Conservation (phyloP, 2,113 vertebrate genomes). For the Himantopus leucocephalus region DNA sequence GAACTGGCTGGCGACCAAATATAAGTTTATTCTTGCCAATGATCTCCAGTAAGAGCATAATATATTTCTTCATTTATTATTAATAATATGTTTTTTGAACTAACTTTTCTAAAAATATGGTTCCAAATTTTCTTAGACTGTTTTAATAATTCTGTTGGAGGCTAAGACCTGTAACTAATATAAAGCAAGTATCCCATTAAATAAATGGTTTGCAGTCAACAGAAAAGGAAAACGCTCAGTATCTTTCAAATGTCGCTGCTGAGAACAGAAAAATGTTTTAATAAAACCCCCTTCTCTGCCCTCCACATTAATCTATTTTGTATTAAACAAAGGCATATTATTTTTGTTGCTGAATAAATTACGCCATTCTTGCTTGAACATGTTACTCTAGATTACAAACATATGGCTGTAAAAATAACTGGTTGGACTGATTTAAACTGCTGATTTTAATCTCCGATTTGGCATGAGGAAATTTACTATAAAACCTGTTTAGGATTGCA, state of each 20-base stretch:
- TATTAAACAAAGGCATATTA: background rate
- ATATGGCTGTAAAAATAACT: slow-evolving; percentile 1
- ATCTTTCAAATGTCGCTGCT: background rate
- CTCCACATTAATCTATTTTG: background rate
- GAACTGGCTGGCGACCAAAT: background rate
- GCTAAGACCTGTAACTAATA: background rate
- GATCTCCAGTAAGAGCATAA: background rate
- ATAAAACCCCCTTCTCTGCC: background rate
- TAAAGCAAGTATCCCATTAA: background rate
- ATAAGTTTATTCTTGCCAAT: background rate
- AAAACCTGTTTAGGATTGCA: background rate
- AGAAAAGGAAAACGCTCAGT: background rate
- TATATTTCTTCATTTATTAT: background rate
- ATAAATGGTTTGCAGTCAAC: background rate
- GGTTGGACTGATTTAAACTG: background rate
- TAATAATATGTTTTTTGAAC: background rate
- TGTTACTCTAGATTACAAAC: background rate
- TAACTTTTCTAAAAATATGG: background rate
- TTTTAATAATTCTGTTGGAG: background rate
- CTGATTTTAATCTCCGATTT: slow-evolving; percentile 8
- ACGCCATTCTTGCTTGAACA: slow-evolving; percentile 3
- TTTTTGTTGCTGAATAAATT: background rate
- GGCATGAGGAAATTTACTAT: slow-evolving; percentile 10
- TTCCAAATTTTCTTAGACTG: background rate
- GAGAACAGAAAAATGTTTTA: background rate